Conservation (phyloP, 2,113 vertebrate species). For the Aix galericulata region DNA sequence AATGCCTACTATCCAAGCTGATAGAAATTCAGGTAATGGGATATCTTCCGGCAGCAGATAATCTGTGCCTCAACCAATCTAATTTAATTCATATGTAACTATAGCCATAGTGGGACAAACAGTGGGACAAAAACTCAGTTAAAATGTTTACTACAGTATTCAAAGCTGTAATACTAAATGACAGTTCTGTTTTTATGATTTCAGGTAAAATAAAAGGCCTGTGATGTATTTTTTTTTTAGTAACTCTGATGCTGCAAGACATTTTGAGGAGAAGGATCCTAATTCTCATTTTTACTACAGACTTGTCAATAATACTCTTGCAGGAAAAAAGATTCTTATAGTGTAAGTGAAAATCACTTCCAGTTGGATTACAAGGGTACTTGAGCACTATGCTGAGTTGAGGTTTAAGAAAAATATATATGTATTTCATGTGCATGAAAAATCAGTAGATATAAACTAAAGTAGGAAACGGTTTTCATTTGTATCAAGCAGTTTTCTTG, state of each 20-base stretch:
- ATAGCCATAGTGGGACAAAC: neutral
- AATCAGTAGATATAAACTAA: neutral
- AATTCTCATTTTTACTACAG: neutral
- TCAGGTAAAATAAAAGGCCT: neutral
- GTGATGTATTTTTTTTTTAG: neutral
- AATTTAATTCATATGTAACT: neutral
- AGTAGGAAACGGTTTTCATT: neutral
- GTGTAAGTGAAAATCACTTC: neutral
- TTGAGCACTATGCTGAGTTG: neutral
- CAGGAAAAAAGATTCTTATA: neutral
- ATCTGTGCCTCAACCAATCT: neutral
- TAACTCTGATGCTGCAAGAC: neutral
- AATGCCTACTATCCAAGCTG: neutral
- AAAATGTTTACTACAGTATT: neutral
- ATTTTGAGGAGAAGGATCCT: neutral
- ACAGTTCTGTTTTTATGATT: neutral
- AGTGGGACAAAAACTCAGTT: neutral
- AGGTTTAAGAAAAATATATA: neutral
- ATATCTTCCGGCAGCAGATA: neutral
- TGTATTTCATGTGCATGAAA: neutral
- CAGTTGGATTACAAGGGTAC: neutral
- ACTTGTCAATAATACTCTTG: neutral
- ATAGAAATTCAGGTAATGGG: neutral
- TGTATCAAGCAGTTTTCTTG: neutral
- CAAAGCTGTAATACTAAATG: neutral